phyloP scores from a whole-genome alignment of 2,797 vertebrate genomes.

The Aeoliscus strigatus region DNA sequence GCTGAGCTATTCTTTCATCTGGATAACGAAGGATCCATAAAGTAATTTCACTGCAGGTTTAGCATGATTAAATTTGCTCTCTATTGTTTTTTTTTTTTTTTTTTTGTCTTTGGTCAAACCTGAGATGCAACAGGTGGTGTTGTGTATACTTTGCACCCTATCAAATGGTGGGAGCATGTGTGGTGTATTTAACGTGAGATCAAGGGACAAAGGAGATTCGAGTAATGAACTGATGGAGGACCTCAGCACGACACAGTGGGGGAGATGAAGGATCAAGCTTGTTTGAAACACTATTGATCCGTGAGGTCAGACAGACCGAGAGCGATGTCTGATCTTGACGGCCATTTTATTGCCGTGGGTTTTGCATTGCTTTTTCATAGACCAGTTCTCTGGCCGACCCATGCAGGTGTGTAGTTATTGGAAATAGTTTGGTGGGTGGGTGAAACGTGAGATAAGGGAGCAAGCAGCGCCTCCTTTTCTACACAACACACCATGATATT shows the following conservation, averaged over 20 bases:
- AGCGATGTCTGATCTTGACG: slow-evolving; percentile 33
- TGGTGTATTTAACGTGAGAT: not conserved
- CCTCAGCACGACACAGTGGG: slow-evolving; percentile 1
- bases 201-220: not conserved
- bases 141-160: not conserved
- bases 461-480: too few relatives aligned
- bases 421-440: slow-evolving; percentile 7
- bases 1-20: slow-evolving; percentile 22
- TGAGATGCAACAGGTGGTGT: not conserved
- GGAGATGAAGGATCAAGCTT: slow-evolving; percentile 26
- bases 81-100: slow-evolving; percentile 4
- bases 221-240: slow-evolving; percentile 8
- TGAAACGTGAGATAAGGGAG: too few relatives aligned
- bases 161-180: slow-evolving; percentile 2
- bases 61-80: slow-evolving; percentile 48
- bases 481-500: slow-evolving; percentile 11
- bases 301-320: slow-evolving; percentile 1
- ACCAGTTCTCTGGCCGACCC: slow-evolving; percentile 20
- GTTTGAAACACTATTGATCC: slow-evolving; percentile 39
- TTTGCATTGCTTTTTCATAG: slow-evolving; percentile 38
- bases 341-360: slow-evolving; percentile 44
- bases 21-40: slow-evolving; percentile 52
- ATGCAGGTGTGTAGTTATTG: slow-evolving; percentile 15
- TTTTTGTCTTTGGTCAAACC: too few relatives aligned
- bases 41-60: slow-evolving; percentile 47